Evolutionary conservation across 2,797 vertebrate species (phyloP).

Genomic region (Rhabdophis nuchalis): DNA sequence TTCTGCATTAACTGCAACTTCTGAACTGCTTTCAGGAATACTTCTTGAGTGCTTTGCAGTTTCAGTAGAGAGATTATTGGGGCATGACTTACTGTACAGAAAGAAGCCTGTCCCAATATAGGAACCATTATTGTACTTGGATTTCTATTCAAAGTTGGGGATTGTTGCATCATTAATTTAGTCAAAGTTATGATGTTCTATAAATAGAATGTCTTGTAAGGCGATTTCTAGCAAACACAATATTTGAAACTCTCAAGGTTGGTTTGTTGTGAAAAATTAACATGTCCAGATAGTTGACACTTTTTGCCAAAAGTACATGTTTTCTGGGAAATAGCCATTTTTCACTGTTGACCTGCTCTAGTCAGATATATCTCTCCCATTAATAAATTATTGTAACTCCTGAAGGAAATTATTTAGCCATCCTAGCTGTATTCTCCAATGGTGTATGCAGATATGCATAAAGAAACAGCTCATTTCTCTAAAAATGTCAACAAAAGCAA

Average conservation of each 20-base stretch:
- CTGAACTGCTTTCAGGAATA: neutral
- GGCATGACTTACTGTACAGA: neutral
- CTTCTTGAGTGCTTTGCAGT: neutral
- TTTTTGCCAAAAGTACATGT: neutral
- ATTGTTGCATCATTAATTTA: neutral
- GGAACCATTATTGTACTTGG: neutral
- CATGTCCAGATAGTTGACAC: neutral
- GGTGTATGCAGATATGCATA: neutral
- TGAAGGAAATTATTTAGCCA: neutral
- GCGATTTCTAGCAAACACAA: neutral
- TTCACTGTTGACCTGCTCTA: conserved; percentile 21
- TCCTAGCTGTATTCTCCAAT: neutral
- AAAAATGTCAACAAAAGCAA: neutral
- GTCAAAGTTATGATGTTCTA: neutral
- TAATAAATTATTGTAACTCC: conserved; percentile 15
- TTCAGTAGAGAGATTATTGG: neutral
- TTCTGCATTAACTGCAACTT: neutral
- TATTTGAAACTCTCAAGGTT: neutral
- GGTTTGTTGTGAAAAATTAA: neutral
- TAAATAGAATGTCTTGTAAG: neutral
- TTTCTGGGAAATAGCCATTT: neutral
- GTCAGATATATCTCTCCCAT: neutral
- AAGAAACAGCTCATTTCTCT: neutral
- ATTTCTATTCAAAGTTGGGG: neutral
- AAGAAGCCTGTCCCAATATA: neutral